Conservation (phyloP, 2,797 vertebrate species). For the Ctenopoma kingsleyae region DNA sequence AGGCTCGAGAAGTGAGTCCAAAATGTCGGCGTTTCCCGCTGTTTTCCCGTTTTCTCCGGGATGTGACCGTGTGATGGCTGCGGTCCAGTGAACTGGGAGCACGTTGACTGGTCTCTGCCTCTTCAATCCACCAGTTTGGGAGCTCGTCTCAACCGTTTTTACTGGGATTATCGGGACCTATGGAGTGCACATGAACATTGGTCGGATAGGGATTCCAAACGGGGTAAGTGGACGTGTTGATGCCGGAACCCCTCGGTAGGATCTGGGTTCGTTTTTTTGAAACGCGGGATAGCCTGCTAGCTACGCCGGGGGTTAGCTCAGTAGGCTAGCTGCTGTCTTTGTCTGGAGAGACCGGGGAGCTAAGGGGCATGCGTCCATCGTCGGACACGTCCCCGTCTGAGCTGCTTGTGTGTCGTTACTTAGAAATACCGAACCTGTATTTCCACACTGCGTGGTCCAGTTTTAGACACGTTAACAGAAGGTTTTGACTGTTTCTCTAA, state of each 20-base stretch:
- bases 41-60: conserved; percentile 44
- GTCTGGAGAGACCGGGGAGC: conserved; percentile 74
- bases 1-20: conserved; percentile 4
- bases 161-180: conserved; percentile 37
- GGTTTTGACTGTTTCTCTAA: background rate
- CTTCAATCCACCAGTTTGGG: conserved; percentile 37
- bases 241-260: background rate
- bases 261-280: conserved; percentile 21
- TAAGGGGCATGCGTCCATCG: conserved; percentile 54
- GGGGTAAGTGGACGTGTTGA: conserved; percentile 57
- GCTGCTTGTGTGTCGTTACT: conserved; percentile 9
- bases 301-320: conserved; percentile 67
- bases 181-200: conserved; percentile 70
- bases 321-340: conserved; percentile 76
- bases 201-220: conserved; percentile 47
- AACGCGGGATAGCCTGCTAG: conserved; percentile 69
- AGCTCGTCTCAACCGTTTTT: conserved; percentile 11
- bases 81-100: conserved; percentile 74
- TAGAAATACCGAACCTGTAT: background rate
- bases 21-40: conserved; percentile 45
- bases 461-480: accelerated
- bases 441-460: accelerated
- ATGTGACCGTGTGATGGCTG: conserved; percentile 75
- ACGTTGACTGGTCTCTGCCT: conserved; percentile 63
- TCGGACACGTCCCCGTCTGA: conserved; percentile 74